These are phyloP conservation scores for Andricus quercusramuli DNA, from an alignment of 2,888 invertebrate species.

Conservation along the genomic window DNA sequence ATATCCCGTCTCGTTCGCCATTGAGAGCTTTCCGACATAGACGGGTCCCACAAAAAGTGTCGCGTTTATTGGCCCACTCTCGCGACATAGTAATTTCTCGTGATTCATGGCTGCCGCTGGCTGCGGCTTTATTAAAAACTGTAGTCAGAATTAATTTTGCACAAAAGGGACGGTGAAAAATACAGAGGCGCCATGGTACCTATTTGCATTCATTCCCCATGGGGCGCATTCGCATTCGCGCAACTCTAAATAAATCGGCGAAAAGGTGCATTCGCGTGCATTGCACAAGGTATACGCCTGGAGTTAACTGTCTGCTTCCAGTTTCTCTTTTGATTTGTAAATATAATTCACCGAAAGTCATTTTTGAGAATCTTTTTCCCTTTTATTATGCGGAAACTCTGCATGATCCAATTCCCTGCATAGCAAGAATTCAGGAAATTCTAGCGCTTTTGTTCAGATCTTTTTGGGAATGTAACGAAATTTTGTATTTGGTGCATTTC, in stretches of 20 bases:
- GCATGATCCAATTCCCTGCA: background rate
- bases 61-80: conserved; percentile 57
- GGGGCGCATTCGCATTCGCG: conserved; percentile 34
- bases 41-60: conserved; percentile 56
- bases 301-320: conserved; percentile 17
- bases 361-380: background rate
- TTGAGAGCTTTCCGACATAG: conserved; percentile 58
- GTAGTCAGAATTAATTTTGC: conserved; percentile 55
- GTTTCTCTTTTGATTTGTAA: background rate
- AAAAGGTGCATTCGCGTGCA: conserved; percentile 17
- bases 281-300: conserved; percentile 14
- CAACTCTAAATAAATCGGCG: conserved; percentile 37
- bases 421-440: background rate
- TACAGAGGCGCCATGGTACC: conserved; percentile 12
- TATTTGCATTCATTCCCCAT: conserved; percentile 39
- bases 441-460: no score
- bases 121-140: conserved; percentile 52
- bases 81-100: conserved; percentile 56
- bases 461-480: no score
- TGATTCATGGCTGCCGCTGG: conserved; percentile 54
- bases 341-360: background rate
- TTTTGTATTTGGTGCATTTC: no score
- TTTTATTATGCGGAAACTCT: background rate
- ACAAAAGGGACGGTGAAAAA: conserved; percentile 44
- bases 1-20: conserved; percentile 50